These are phyloP conservation scores for Taeniopygia guttata DNA, from an alignment of 2,797 vertebrate genomes.

Conservation along the genomic window DNA sequence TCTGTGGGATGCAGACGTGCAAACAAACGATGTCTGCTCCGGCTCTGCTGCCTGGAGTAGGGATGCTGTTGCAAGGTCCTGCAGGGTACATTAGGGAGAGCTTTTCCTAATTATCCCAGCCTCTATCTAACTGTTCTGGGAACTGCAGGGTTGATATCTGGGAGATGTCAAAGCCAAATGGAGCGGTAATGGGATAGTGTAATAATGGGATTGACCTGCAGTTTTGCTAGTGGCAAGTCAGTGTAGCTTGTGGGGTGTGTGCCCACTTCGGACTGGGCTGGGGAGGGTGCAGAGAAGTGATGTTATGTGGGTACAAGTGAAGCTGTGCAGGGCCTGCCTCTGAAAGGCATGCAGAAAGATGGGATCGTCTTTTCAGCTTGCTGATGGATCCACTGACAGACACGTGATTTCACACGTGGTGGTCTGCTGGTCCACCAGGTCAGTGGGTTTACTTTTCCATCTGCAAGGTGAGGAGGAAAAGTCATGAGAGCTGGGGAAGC, in stretches of 20 bases:
- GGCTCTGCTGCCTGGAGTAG: background rate
- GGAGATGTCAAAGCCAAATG: background rate
- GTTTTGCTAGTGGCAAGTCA: background rate
- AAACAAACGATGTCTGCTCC: background rate
- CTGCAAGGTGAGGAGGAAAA: background rate
- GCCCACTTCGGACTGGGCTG: background rate
- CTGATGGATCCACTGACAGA: background rate
- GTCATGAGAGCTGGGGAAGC: background rate
- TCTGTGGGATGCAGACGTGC: background rate
- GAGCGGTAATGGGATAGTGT: background rate
- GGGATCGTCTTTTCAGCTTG: background rate
- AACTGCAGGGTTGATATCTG: background rate
- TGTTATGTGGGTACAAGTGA: background rate
- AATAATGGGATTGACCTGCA: background rate
- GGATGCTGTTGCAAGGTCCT: background rate
- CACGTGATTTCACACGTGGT: fast-evolving
- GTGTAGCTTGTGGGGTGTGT: fast-evolving
- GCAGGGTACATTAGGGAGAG: background rate
- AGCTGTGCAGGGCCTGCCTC: background rate
- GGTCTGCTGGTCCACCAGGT: background rate
- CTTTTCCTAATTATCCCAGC: background rate
- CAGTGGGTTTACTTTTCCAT: background rate
- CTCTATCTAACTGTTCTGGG: background rate
- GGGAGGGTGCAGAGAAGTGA: background rate
- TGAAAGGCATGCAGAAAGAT: background rate